Conservation (phyloP, 23 tunicate genomes). For the Botrylloides violaceus region DNA sequence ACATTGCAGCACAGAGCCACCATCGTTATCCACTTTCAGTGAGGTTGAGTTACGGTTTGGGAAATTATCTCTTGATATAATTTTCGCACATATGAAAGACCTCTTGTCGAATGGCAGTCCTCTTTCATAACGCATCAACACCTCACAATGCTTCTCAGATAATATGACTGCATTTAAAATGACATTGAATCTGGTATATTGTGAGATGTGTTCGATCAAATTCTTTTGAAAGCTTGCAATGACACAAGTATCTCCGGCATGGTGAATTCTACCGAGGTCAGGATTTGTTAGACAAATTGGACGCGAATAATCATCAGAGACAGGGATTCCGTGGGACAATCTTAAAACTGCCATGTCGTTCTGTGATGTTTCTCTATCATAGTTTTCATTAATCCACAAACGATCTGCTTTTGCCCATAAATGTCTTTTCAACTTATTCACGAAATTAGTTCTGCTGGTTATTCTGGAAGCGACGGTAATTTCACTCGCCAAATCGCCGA, state of each 20-base stretch:
- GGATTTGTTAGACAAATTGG: slow-evolving; percentile 2
- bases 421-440: not conserved
- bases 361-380: not conserved
- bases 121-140: not conserved
- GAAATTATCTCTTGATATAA: not conserved
- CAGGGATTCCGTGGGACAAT: not conserved
- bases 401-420: not conserved
- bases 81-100: slow-evolving; percentile 4
- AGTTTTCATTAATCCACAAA: slow-evolving; percentile 9
- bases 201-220: not conserved
- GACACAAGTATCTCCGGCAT: slow-evolving; percentile 13
- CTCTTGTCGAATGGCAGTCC: slow-evolving; percentile 5
- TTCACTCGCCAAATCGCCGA: not conserved
- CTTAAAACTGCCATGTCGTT: slow-evolving; percentile 10
- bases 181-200: not conserved
- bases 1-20: slow-evolving; percentile 24
- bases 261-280: not conserved
- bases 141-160: not conserved
- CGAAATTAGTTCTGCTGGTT: not conserved
- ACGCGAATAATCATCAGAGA: not conserved
- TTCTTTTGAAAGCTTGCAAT: not conserved
- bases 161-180: not conserved
- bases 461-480: not conserved
- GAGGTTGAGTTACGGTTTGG: not conserved
- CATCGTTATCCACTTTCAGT: slow-evolving; percentile 6